Evolutionary conservation across 2,888 invertebrate genomes (phyloP), one percentile per base, ranked within the genome.

Genomic region (Drosophila barbarae): DNA sequence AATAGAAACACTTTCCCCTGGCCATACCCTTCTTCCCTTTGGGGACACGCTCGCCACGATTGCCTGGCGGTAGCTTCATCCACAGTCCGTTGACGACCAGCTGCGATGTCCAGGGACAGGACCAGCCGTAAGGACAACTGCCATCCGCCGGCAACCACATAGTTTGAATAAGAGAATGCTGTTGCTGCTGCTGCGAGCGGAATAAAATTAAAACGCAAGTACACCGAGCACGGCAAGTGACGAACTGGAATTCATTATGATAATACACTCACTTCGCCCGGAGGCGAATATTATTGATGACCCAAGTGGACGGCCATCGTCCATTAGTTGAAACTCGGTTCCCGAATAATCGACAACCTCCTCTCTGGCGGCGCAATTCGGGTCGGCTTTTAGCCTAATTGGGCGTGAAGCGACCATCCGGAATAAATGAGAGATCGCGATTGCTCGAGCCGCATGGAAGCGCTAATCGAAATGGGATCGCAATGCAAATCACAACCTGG

Each of bases 301-400:
- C 38, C 65, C 58, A 44, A 42, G 44, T 15, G 47, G 30, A 30
- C 15, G 47, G 30, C 18, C 5, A 21, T 34, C 46, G 60, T 26
- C 36, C 42, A 58, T 68, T 64, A 58, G 30, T 21, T 21, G 42
- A 30, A 28, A 46, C 55, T 53, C 50, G 35, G 18, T 28, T 38
- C 21, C 44, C 44, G 32, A 38, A 53, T 61, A 70, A 70, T 52
- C 47, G 35, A 46, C 51, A 39, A 49, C 52, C 38, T n/a, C 34
- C 41, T 34, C 18, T 15, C 49, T 21, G 26, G 23, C 5, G 15
- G 15, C 30, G 30, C 46, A 67, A 36, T 68, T 39, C 46, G 38
- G 71, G 55, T n/a, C 53, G 69, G 84, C 79, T 79, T 72, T 79
- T 76, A 79, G 82, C 44, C 60, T 84, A 79, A 79, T 79, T 84